A percentile compares a stretch with the other conserved stretches of the same genome.
Conservation (phyloP, 2,797 vertebrate species). For the Thalassophryne amazonica region DNA sequence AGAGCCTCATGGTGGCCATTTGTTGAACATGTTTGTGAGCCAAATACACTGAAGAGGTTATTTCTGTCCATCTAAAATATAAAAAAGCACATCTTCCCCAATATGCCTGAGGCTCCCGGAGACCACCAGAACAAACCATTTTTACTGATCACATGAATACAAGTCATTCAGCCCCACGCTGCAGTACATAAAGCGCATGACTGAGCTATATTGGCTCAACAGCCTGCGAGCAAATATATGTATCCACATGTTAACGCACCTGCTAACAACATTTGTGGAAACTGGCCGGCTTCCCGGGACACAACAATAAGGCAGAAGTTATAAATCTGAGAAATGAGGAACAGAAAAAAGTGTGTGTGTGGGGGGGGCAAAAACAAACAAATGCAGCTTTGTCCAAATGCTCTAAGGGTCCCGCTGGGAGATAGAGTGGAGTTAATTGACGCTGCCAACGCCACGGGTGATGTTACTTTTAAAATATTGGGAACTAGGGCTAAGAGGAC, state of each 20-base stretch:
- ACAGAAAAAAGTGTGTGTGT: too few relatives aligned
- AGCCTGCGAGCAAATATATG: constrained; percentile 33
- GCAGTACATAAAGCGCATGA: constrained; percentile 74
- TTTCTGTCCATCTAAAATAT: constrained; percentile 39
- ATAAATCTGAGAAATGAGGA: not conserved
- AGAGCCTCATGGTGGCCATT: not conserved
- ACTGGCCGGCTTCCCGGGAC: constrained; percentile 32
- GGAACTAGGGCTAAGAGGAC: not conserved
- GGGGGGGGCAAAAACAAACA: constrained; percentile 33
- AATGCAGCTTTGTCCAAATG: constrained; percentile 31
- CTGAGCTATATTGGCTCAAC: constrained; percentile 48
- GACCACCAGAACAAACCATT: constrained; percentile 29
- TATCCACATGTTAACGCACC: too few relatives aligned
- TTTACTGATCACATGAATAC: constrained; percentile 67
- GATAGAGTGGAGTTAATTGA: not conserved
- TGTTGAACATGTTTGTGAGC: constrained; percentile 1
- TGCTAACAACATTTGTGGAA: constrained; percentile 35
- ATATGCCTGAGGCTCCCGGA: constrained; percentile 19
- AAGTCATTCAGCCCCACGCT: constrained; percentile 62
- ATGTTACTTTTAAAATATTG: constrained; percentile 8
- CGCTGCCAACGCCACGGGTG: constrained; percentile 1
- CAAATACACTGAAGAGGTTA: constrained; percentile 21
- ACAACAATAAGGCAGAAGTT: constrained; percentile 34
- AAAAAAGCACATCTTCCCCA: constrained; percentile 33
- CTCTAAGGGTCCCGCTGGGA: constrained; percentile 9